Evolutionary conservation across 2,113 vertebrate species (phyloP), one percentile per base, ranked within the genome.

Genomic region (Apeltes quadracus): DNA sequence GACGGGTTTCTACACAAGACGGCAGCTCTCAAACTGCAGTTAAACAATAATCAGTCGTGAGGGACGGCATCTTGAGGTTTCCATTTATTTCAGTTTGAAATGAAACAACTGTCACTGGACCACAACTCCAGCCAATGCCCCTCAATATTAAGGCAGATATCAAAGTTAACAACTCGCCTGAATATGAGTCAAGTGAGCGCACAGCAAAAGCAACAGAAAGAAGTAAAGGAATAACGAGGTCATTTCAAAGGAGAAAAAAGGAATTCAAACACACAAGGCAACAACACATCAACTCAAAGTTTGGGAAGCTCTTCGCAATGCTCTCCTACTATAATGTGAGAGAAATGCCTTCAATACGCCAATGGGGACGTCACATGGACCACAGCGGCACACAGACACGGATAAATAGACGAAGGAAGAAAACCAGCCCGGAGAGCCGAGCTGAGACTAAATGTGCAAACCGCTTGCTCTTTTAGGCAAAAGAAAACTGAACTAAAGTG

Each of bases 81-180:
- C 77, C 59, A 14, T 92, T 90, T 90, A 90, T 91, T 92, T 89
- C 68, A 56, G 67, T 81, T 80, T 87, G 76, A 87, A 87, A 88
- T 74, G 56, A 84, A 74, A 87, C 72, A 80, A 64, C 73, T 20
- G 1, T 82, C 50, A 78, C 57, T 66, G 23, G 25, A 82, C 74
- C 55, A 32, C 23, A 65, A 75, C 69, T 68, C 44, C 23, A 61
- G 75, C 46, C 38, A 61, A 54, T 18, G 39, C 65, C 81, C 79
- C 43, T 82, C 69, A 48, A 54, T 23, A n/a, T 89, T 89, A 88
- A 91, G 90, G 89, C 89, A 90, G 50, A 71, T 79, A 62, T 80
- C 4, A 50, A 32, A 55, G 2, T 62, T 65, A 54, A 79, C 61
- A 70, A 69, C 50, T 72, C 69, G 77, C 57, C n/a, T 62, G 22